Evolutionary conservation across 2,888 invertebrate genomes (phyloP).

Genomic region (Noctua comes): DNA sequence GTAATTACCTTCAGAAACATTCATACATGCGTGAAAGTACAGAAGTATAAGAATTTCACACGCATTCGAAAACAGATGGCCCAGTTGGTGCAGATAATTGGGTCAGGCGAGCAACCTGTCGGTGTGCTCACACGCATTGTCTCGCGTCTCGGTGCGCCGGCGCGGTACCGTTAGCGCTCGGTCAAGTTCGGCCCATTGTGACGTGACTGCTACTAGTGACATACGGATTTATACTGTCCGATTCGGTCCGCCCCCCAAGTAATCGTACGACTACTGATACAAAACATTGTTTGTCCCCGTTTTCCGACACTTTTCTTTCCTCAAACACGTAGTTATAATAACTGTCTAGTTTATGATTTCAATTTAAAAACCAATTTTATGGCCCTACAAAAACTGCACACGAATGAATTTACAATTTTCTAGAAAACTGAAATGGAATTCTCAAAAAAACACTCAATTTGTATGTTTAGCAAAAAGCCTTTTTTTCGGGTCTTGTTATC

Average conservation of each 20-base stretch:
- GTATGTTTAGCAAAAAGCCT: slow-evolving; percentile 43
- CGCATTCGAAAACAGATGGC: slow-evolving; percentile 84
- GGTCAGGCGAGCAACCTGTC: slow-evolving; percentile 89
- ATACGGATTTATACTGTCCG: slow-evolving; percentile 74
- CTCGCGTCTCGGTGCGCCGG: slow-evolving; percentile 78
- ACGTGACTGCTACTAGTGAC: slow-evolving; percentile 83
- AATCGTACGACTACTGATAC: slow-evolving; percentile 36
- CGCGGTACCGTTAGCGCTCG: slow-evolving; percentile 86
- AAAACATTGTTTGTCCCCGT: slow-evolving; percentile 22
- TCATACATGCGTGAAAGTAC: slow-evolving; percentile 79
- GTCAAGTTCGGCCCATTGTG: slow-evolving; percentile 88
- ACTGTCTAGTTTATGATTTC: slow-evolving; percentile 29
- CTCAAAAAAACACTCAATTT: slow-evolving; percentile 41
- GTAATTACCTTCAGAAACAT: slow-evolving; percentile 51
- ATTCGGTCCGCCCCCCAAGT: slow-evolving; percentile 60
- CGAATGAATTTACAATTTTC: slow-evolving; percentile 33
- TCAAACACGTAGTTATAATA: slow-evolving; percentile 18
- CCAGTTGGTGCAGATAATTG: slow-evolving; percentile 86
- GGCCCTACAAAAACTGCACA: slow-evolving; percentile 32
- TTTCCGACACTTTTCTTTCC: slow-evolving; percentile 28
- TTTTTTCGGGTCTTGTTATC: slow-evolving; percentile 52
- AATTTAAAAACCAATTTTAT: slow-evolving; percentile 21
- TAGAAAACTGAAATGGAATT: slow-evolving; percentile 37
- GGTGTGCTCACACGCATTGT: slow-evolving; percentile 87
- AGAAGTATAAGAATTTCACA: slow-evolving; percentile 80